Base-by-base conservation (phyloP, 2,888 invertebrate genomes). In the Lapara coniferarum region DNA sequence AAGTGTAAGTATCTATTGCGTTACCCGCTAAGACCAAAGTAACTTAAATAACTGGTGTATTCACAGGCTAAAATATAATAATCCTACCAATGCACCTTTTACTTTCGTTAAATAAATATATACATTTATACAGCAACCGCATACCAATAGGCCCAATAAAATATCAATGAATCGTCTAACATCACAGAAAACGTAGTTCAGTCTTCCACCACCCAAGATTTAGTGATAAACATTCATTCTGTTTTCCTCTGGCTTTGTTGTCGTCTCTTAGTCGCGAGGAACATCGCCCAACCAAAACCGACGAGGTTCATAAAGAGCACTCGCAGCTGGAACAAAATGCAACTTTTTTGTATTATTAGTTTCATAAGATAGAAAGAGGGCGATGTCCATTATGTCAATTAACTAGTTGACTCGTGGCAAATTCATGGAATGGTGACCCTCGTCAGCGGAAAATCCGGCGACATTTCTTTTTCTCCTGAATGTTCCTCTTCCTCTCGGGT, bases 241-340 rank as follows among this genome's bases (percentile, higher is more conserved):
- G 77, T 75, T 70, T 90, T 92, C 77, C 85, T 91, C 77, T 89
- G 86, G 71, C 78, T 85, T 72, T 90, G 87, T 78, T 95, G 95
- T 13, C 96, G 94, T 79, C 97, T 94, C 82, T 95, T 95, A 72
- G 95, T 95, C 2, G 97, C 96, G 67, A 97, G 82, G 82, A 96
- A 97, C 84, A 97, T 95, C 1, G 96, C 95, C 97, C 97, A 97
- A 77, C 96, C 94, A 81, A 97, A 96, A 63, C 96, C 96, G 71
- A 97, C 95, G n/a, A 97, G 79, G 83, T 97, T 97, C 85, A 95
- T 95, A 71, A 96, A 94, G 13, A 97, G 89, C n/a, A 97, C 96
- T 77, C 97, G 92, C 69, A 97, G 88, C 97, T 97, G 91, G 75
- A 95, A 95, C 76, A 70, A 74, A 80, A 71, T 72, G 76, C 70